A percentile compares a stretch with the other conserved stretches of the same genome.
Conservation (phyloP, 2,113 vertebrate species). For the Lanius collurio region DNA sequence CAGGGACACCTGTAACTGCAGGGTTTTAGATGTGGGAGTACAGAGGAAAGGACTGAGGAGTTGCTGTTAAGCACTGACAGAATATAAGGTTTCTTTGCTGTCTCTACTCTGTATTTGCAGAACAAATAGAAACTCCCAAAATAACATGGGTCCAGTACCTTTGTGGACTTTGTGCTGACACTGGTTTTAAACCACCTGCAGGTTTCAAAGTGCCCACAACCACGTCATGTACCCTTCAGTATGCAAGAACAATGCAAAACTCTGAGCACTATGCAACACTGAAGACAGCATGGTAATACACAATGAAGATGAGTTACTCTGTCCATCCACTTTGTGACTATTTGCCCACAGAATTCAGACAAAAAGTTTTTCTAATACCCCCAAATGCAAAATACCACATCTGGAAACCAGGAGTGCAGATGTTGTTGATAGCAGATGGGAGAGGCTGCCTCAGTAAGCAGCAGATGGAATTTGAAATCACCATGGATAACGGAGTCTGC, state of each 20-base stretch:
- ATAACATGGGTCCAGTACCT: neutral
- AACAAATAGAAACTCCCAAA: neutral
- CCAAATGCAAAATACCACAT: neutral
- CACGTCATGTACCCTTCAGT: neutral
- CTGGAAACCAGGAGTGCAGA: neutral
- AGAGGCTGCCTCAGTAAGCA: neutral
- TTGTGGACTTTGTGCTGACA: neutral
- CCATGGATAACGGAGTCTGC: rapidly evolving
- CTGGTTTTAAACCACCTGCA: constrained; percentile 18
- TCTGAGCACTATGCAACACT: neutral
- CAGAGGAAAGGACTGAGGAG: neutral
- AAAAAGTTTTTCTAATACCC: neutral
- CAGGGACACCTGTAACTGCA: neutral
- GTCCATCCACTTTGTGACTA: neutral
- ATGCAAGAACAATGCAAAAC: neutral
- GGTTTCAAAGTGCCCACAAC: neutral
- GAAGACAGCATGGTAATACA: neutral
- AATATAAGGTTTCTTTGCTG: neutral
- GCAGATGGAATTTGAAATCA: neutral
- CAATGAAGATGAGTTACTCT: neutral
- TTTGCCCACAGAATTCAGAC: neutral
- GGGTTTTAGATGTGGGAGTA: neutral
- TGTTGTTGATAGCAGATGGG: neutral
- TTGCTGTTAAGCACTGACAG: neutral
- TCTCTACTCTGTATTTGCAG: neutral